Base-by-base conservation (phyloP, 2,888 invertebrate species). In the Monoplex corrugatus region DNA sequence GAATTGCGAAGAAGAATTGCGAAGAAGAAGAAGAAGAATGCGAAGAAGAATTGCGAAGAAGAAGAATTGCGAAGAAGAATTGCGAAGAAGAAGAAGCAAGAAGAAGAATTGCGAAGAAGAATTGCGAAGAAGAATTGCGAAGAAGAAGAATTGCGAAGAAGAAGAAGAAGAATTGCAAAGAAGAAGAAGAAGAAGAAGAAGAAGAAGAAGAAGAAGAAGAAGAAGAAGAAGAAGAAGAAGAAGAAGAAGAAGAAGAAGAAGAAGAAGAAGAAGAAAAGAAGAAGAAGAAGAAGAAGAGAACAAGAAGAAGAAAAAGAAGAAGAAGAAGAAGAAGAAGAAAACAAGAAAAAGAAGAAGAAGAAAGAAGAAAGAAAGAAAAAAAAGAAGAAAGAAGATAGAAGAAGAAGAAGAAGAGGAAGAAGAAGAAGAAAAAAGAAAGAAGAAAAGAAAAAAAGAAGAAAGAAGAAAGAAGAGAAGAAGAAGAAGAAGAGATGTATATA, bases 11-110 rank as follows among this genome's bases (percentile, higher is more conserved):
- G 19, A 50, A 50, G n/a, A n/a, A n/a, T n/a, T 28, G 28, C 16
- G 57, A 10, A 2, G 57, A 57, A 57, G 10, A 10, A 5, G 57
- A 57, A 10, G 57, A 57, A 57, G 57, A 57, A 57, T 16, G 50
- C 8, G 16, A 50, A 50, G 16, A 50, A 50, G 10, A 82, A 40
- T 35, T 35, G 82, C n/a, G n/a, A n/a, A n/a, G n/a, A 85, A 85
- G 85, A 50, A 85, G 85, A 85, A 85, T n/a, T n/a, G n/a, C n/a
- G 85, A 85, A 85, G 45, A 85, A 50, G 44, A 85, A 50, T n/a
- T n/a, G n/a, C n/a, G 44, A 43, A 85, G 28, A 85, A 43, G 44
- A 43, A 50, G 35, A 43, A 43, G 23, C n/a, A 50, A 85, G 28
- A 85, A 43, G 23, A 43, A 85, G 44, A 85, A 50, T n/a, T n/a